These are phyloP conservation scores for Hyperopisus bebe DNA, from an alignment of 2,113 vertebrate species.

Conservation along the genomic window DNA sequence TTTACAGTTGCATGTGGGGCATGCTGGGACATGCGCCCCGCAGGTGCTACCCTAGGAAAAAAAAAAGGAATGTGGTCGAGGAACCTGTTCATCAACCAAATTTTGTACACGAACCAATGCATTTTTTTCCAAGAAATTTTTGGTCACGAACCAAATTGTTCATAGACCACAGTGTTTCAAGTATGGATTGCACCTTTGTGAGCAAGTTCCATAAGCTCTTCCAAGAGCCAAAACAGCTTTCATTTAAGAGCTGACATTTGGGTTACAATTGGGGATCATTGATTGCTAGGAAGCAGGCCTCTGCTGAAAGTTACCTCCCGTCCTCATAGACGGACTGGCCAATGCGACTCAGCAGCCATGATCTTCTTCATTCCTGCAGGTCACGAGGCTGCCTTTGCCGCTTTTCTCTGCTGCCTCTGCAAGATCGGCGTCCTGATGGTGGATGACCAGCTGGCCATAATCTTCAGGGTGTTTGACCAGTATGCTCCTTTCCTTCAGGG, in stretches of 20 bases:
- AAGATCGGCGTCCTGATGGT: slow-evolving; percentile 80
- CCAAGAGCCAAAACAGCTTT: neutral
- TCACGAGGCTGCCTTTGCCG: slow-evolving; percentile 90
- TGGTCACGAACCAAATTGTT: no score
- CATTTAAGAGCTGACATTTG: neutral
- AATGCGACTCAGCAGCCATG: neutral
- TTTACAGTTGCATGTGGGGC: no score
- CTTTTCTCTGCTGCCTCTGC: slow-evolving; percentile 93
- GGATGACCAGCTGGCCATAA: slow-evolving; percentile 86
- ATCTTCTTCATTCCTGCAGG: slow-evolving; percentile 53
- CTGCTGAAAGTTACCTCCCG: neutral
- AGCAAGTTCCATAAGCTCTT: neutral
- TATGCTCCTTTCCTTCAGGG: slow-evolving; percentile 43
- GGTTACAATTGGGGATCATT: neutral
- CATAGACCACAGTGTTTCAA: no score
- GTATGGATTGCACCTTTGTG: neutral
- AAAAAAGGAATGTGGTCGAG: no score
- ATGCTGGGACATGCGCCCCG: no score
- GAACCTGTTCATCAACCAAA: no score
- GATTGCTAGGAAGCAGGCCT: neutral
- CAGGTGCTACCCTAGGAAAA: no score
- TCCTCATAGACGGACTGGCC: neutral
- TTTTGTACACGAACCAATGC: no score
- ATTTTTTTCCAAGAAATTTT: no score
- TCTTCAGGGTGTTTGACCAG: slow-evolving; percentile 89